These are phyloP conservation scores for Gobius niger DNA, from an alignment of 2,113 vertebrate genomes.

Conservation along the genomic window DNA sequence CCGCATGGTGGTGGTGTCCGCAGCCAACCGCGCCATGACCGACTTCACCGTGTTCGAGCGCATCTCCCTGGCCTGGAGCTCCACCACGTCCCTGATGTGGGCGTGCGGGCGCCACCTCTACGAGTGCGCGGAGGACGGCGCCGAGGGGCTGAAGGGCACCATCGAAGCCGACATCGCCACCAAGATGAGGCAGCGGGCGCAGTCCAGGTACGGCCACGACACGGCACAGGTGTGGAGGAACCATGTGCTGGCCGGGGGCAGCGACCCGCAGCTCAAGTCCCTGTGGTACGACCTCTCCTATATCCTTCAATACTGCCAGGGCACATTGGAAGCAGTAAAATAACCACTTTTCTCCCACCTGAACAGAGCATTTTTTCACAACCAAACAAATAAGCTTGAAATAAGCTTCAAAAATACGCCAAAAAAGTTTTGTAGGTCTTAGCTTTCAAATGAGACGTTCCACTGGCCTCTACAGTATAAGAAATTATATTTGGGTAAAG, in stretches of 20 bases:
- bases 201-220: conserved; percentile 93
- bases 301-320: conserved; percentile 84
- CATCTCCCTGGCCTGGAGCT: conserved; percentile 97
- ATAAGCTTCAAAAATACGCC: no score
- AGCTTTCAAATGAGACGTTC: no score
- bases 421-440: no score
- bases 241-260: conserved; percentile 89
- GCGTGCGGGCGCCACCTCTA: conserved; percentile 95
- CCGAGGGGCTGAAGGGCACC: conserved; percentile 56
- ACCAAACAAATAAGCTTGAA: no score
- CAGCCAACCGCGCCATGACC: conserved; percentile 91
- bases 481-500: no score
- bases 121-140: conserved; percentile 88
- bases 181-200: conserved; percentile 93
- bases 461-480: no score
- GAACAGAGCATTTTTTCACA: no score
- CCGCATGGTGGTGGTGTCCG: conserved; percentile 96
- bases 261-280: conserved; percentile 92
- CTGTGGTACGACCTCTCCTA: conserved; percentile 96
- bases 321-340: background rate
- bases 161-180: conserved; percentile 93
- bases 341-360: no score
- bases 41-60: conserved; percentile 98
- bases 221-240: conserved; percentile 96
- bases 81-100: conserved; percentile 94